Conservation (phyloP, 2,113 vertebrate genomes). For the Columba livia region DNA sequence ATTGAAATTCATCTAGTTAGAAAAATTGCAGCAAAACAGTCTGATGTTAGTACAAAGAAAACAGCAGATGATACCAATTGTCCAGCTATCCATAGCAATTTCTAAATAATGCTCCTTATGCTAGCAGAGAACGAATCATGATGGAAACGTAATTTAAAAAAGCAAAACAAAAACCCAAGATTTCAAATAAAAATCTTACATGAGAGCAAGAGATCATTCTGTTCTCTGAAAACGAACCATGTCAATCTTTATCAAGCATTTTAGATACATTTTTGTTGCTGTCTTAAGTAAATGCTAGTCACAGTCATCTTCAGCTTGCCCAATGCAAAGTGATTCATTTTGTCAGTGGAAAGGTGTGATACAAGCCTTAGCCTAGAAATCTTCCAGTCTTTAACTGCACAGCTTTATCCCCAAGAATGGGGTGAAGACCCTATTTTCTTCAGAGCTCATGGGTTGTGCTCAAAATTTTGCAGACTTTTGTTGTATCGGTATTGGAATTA, state of each 20-base stretch:
- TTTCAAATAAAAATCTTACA: background rate
- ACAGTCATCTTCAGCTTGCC: background rate
- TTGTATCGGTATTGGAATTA: background rate
- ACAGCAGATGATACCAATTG: conserved; percentile 3
- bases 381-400: background rate
- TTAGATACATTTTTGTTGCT: background rate
- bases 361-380: background rate
- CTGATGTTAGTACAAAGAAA: background rate
- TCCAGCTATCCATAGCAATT: background rate
- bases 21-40: background rate
- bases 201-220: background rate
- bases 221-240: background rate
- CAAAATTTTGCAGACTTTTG: background rate
- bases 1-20: background rate
- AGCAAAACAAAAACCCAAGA: background rate
- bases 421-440: background rate
- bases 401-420: background rate
- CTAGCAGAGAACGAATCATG: background rate
- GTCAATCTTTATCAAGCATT: background rate
- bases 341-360: background rate
- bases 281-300: background rate
- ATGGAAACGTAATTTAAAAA: background rate
- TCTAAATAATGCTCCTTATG: background rate
- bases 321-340: background rate
- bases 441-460: background rate